These are phyloP conservation scores for Hexactinellida sp. DNA, from an alignment of 37 sponge, comb jelly and placozoan species.

Conservation along the genomic window DNA sequence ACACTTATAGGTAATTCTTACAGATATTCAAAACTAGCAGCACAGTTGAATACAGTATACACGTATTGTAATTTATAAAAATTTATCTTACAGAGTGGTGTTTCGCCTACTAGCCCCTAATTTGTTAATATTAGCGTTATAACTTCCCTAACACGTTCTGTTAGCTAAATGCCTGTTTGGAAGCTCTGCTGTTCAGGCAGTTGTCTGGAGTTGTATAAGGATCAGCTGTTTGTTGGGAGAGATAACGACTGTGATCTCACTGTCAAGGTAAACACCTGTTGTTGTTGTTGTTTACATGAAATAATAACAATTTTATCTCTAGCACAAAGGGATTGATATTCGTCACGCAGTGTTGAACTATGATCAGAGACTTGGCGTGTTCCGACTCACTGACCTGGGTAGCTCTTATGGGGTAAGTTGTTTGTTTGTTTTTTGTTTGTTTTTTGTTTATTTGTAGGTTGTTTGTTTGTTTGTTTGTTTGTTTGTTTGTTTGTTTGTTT, in stretches of 20 bases:
- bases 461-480: neutral
- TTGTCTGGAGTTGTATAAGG: neutral
- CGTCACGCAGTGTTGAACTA: neutral
- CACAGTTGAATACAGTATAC: no score
- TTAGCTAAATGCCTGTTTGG: neutral
- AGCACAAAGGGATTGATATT: neutral
- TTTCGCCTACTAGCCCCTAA: no score
- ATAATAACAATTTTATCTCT: neutral
- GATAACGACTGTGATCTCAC: constrained; percentile 11
- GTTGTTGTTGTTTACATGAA: neutral
- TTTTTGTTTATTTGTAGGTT: neutral
- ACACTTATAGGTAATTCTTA: no score
- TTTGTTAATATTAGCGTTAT: no score
- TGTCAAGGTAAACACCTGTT: neutral
- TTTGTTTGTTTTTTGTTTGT: neutral
- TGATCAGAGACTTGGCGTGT: constrained; percentile 3
- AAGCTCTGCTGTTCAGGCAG: neutral
- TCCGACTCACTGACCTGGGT: neutral
- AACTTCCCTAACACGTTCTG: no score
- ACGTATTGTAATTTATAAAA: no score
- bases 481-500: neutral
- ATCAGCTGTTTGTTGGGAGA: neutral
- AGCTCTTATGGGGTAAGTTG: neutral
- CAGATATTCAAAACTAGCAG: no score
- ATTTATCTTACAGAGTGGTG: no score